Conservation (phyloP, 2,888 invertebrate genomes). For the Selenia dentaria region DNA sequence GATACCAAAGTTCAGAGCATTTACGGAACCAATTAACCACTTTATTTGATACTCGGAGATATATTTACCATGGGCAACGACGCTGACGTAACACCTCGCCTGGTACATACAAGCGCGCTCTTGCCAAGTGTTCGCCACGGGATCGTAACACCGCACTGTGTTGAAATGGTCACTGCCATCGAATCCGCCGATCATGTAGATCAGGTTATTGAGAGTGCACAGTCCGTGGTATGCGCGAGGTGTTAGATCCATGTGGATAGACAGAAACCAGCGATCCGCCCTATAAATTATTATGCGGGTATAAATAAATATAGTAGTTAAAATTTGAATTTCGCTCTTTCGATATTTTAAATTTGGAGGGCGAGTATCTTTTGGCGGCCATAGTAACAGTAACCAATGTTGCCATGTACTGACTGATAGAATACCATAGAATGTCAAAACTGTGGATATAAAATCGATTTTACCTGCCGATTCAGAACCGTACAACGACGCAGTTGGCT, state of each 20-base stretch:
- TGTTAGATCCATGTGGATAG: constrained; percentile 86
- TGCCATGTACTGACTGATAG: no score
- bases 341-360: not conserved
- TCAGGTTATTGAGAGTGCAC: constrained; percentile 87
- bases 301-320: no score
- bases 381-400: no score
- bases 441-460: no score
- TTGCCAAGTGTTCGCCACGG: constrained; percentile 89
- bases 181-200: constrained; percentile 93
- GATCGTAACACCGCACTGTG: constrained; percentile 92
- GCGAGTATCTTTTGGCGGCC: no score
- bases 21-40: no score
- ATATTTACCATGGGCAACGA: constrained; percentile 86
- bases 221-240: constrained; percentile 92
- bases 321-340: not conserved
- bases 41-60: no score
- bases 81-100: constrained; percentile 91
- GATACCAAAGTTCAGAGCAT: no score
- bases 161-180: constrained; percentile 92
- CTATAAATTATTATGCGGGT: constrained; percentile 68
- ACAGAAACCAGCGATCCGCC: constrained; percentile 91
- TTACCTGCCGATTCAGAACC: no score
- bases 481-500: no score
- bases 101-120: constrained; percentile 92
- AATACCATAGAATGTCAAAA: no score